Percentiles rank a stretch among this genome's conserved stretches.
Evolutionary conservation across 1,140 invertebrate species (phyloP).

Genomic region (Piezodorus guildinii): DNA sequence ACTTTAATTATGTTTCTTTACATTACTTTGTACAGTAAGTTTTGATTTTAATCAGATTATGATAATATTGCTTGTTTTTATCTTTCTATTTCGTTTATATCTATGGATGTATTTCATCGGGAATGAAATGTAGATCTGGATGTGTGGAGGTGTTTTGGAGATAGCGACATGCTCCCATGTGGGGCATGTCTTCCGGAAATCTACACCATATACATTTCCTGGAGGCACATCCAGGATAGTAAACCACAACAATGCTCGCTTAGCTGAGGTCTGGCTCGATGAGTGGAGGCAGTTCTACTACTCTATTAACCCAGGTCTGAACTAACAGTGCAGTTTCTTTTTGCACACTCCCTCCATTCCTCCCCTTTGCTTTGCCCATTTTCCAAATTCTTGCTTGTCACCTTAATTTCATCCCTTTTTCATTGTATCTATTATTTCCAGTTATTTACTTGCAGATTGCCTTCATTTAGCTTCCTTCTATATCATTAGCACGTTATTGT

Average conservation of each 20-base stretch:
- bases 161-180: slow-evolving; percentile 86
- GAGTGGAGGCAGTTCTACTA: slow-evolving; percentile 98
- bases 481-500: no score
- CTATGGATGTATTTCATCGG: neutral
- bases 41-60: no score
- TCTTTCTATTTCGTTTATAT: no score
- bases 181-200: slow-evolving; percentile 96
- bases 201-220: slow-evolving; percentile 97
- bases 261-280: slow-evolving; percentile 96
- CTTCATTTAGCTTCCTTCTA: neutral
- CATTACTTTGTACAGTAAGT: no score
- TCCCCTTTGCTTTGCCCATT: no score
- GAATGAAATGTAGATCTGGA: slow-evolving; percentile 70
- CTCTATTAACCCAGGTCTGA: slow-evolving; percentile 87
- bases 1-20: no score
- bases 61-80: no score
- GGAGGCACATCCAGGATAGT: slow-evolving; percentile 95
- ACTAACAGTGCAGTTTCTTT: slow-evolving; percentile 3
- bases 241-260: slow-evolving; percentile 94
- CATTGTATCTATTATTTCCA: neutral
- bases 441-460: neutral
- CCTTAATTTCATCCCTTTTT: neutral
- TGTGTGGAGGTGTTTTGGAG: slow-evolving; percentile 88
- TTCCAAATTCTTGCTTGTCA: neutral
- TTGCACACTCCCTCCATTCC: no score